phyloP scores from a whole-genome alignment of 2,888 invertebrate species.

The Microdon myrmicae region DNA sequence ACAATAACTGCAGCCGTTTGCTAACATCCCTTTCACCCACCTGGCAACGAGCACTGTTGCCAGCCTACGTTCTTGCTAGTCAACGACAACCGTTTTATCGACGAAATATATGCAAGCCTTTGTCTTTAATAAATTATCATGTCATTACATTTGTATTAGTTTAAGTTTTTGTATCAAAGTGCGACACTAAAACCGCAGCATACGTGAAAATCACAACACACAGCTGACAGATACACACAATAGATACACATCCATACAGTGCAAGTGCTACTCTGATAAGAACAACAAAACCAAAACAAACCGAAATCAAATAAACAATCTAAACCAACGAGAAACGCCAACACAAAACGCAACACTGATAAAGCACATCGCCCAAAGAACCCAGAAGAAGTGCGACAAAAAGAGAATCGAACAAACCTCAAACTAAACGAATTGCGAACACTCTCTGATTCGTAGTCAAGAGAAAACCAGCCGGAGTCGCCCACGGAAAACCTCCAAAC shows the following conservation, averaged over 20 bases:
- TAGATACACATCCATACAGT: conserved; percentile 15
- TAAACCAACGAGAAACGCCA: conserved; percentile 14
- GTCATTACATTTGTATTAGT: conserved; percentile 52
- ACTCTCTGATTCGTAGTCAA: too few relatives aligned
- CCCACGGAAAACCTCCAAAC: too few relatives aligned
- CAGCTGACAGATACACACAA: conserved; percentile 15
- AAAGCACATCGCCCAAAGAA: too few relatives aligned
- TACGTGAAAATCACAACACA: conserved; percentile 45
- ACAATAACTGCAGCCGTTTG: conserved; percentile 45
- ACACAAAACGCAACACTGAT: conserved; percentile 1
- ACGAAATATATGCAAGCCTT: not conserved
- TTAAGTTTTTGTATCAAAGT: conserved; percentile 44
- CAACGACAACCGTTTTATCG: too few relatives aligned
- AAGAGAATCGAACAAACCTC: too few relatives aligned
- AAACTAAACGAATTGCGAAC: too few relatives aligned
- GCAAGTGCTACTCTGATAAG: conserved; percentile 20
- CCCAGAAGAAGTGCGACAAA: too few relatives aligned
- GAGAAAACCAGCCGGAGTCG: too few relatives aligned
- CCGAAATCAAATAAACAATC: conserved; percentile 26
- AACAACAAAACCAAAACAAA: conserved; percentile 48
- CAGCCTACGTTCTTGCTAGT: not conserved
- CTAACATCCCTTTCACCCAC: not conserved
- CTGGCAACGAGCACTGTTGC: too few relatives aligned
- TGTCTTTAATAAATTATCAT: conserved; percentile 50
- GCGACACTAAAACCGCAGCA: conserved; percentile 37